Conservation (phyloP, 2,797 vertebrate species). For the Acanthurus lineatus region DNA sequence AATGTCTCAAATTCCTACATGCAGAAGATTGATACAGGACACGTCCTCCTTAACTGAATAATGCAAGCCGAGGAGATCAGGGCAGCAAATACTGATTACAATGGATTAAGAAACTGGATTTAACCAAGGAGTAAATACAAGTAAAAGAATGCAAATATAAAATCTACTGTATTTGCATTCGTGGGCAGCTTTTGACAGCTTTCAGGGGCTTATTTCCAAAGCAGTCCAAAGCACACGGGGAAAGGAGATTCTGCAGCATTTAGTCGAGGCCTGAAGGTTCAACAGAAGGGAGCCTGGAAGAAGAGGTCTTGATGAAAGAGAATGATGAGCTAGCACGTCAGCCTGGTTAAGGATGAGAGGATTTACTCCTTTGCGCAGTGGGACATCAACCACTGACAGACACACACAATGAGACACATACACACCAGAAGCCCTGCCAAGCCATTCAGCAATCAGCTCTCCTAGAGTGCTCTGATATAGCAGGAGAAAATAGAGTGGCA, state of each 20-base stretch:
- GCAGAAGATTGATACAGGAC: constrained; percentile 8
- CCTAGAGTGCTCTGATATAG: constrained; percentile 62
- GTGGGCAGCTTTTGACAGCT: constrained; percentile 13
- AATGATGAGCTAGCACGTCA: constrained; percentile 71
- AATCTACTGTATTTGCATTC: constrained; percentile 8
- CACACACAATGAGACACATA: constrained; percentile 49
- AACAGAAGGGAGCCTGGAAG: constrained; percentile 57
- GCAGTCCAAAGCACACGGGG: constrained; percentile 16
- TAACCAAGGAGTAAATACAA: not conserved
- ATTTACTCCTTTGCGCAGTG: constrained; percentile 68
- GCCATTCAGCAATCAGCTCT: constrained; percentile 69
- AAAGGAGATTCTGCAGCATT: constrained; percentile 45
- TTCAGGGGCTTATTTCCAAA: constrained; percentile 26
- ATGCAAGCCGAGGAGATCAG: constrained; percentile 3
- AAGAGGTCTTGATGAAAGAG: constrained; percentile 72
- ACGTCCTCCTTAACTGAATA: constrained; percentile 5
- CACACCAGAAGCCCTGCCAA: constrained; percentile 50
- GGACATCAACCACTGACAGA: constrained; percentile 59
- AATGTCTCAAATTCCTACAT: constrained; percentile 26
- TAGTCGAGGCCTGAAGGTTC: constrained; percentile 51
- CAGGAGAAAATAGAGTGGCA: constrained; percentile 70
- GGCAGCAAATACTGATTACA: constrained; percentile 2
- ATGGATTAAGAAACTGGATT: constrained; percentile 2
- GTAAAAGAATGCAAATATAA: constrained; percentile 21
- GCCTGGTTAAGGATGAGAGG: constrained; percentile 70